Evolutionary conservation across 1,140 invertebrate genomes (phyloP).

Genomic region (Epicauta chinensis): DNA sequence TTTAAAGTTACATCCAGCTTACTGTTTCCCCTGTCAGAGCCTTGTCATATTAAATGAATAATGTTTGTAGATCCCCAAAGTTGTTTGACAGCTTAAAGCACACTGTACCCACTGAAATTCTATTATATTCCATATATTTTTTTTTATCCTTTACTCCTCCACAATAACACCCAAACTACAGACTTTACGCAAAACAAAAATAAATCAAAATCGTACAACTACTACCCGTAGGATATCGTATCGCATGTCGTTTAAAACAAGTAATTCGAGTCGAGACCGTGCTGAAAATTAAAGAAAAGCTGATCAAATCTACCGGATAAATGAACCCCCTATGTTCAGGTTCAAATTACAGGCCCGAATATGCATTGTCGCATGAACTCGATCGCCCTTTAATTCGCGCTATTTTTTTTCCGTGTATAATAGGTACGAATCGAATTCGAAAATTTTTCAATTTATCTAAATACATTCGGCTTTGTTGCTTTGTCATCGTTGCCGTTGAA

Average conservation of each 20-base stretch:
- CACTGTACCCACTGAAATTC: neutral
- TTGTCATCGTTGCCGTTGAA: no score
- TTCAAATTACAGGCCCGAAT: slow-evolving; percentile 33
- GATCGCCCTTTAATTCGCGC: no score
- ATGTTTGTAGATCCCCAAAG: slow-evolving; percentile 6
- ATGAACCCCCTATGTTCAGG: slow-evolving; percentile 29
- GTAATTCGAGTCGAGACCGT: slow-evolving; percentile 22
- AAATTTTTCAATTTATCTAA: neutral
- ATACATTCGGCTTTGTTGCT: neutral
- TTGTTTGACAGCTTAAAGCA: slow-evolving; percentile 10
- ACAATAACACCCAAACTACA: no score
- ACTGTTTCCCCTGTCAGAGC: slow-evolving; percentile 13
- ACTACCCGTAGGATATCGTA: slow-evolving; percentile 18
- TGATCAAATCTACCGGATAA: slow-evolving; percentile 41
- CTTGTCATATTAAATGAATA: slow-evolving; percentile 12
- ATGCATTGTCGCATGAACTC: no score
- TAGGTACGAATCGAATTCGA: no score
- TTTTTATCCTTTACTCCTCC: no score
- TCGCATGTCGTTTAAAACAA: slow-evolving; percentile 23
- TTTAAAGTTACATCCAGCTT: slow-evolving; percentile 16
- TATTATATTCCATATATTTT: no score
- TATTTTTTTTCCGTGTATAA: no score
- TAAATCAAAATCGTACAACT: neutral
- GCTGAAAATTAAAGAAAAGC: slow-evolving; percentile 39
- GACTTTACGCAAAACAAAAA: no score